Base-by-base conservation (phyloP, 2,113 vertebrate genomes). In the Ammospiza caudacuta region DNA sequence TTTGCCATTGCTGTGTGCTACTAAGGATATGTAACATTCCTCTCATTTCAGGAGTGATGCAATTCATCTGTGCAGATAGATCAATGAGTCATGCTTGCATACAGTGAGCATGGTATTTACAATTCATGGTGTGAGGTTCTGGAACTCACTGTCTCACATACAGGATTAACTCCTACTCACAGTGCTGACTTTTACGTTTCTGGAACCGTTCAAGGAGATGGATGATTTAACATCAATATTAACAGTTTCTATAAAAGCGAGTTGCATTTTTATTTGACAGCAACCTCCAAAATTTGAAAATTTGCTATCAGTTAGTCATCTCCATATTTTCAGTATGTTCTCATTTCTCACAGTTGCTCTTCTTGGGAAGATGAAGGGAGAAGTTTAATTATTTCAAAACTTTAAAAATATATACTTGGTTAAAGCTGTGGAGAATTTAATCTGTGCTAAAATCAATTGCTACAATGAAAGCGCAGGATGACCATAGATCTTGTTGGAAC, bases 201-300 rank as follows among this genome's bases (percentile, higher is more conserved):
- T 83, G 75, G 64, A 75, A 37, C 54, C 0, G 0, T 54, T 83
- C 67, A 85, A 92, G 47, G 67, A 91, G 75, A 55, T 59, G 46
- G 74, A 92, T 43, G 27, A 73, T 59, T 94, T 90, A 64, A 39
- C 61, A 79, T 95, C n/a, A 72, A 80, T 87, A 84, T 89, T 95
- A 95, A 88, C 63, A 80, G 15, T 77, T 90, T 88, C 12, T 31
- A 2, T 90, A 80, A 74, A 95, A 90, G 79, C 59, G 35, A 22
- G 43, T 85, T 86, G 72, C 73, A 54, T 89, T 95, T 94, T 85
- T 77, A 70, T 69, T 94, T 0, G 23, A 83, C 72, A 88, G 51
- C 62, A 87, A 80, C 72, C 47, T 83, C 37, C 68, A 83, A 81
- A 82, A 67, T 93, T 74, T 80, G 84, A 47, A 88, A 55, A 80